Conservation (phyloP, 2,888 invertebrate genomes). For the Diarsia brunnea region DNA sequence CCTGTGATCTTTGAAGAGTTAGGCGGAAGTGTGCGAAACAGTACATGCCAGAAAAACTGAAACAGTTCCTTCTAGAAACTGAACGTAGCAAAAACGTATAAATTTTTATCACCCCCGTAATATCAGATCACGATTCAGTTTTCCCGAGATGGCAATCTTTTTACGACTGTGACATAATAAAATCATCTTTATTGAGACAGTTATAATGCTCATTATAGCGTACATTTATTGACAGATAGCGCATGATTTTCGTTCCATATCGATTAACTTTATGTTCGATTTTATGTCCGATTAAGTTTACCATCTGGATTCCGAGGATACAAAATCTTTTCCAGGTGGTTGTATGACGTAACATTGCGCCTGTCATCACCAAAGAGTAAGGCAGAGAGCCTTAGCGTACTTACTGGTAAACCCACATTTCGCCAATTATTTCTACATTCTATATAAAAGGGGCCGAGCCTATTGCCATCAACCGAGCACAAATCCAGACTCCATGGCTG, state of each 20-base stretch:
- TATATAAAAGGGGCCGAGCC: neutral
- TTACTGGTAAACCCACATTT: neutral
- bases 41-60: neutral
- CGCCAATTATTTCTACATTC: neutral
- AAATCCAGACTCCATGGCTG: neutral
- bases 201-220: conserved; percentile 37
- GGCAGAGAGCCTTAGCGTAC: neutral
- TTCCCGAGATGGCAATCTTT: conserved; percentile 36
- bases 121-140: conserved; percentile 36
- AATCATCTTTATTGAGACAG: conserved; percentile 42
- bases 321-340: neutral
- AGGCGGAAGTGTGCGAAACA: too few relatives aligned
- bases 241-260: conserved; percentile 23
- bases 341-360: neutral
- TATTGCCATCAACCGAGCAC: neutral
- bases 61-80: neutral
- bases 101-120: conserved; percentile 22
- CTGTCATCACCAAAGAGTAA: neutral
- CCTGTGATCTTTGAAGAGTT: too few relatives aligned
- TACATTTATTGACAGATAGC: conserved; percentile 37
- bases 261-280: conserved; percentile 39
- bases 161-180: conserved; percentile 51
- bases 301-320: neutral
- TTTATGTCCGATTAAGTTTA: conserved; percentile 20
- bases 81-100: conserved; percentile 4